phyloP scores from a whole-genome alignment of 2,888 invertebrate species.

The Endotricha flammealis region DNA sequence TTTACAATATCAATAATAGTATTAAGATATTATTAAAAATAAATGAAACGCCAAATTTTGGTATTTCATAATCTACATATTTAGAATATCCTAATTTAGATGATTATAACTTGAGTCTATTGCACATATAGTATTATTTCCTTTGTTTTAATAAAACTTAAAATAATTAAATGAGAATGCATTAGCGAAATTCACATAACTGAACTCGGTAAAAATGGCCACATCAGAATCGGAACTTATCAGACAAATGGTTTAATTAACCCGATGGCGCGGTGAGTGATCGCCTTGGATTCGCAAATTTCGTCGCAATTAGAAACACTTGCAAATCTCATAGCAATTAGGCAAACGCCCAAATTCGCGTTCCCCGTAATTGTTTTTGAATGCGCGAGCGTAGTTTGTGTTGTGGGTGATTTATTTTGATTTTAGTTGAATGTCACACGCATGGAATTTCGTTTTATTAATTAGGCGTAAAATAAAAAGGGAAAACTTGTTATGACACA shows the following conservation, averaged over 20 bases:
- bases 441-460: slow-evolving; percentile 1
- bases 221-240: slow-evolving; percentile 52
- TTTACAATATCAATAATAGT: too few species aligned
- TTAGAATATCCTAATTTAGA: too few species aligned
- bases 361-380: slow-evolving; percentile 74
- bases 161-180: too few species aligned
- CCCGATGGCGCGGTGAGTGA: slow-evolving; percentile 73
- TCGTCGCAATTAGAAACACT: slow-evolving; percentile 73
- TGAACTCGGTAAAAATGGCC: slow-evolving; percentile 37
- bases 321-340: slow-evolving; percentile 78
- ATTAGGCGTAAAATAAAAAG: too few species aligned
- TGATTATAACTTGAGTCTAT: too few species aligned
- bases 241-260: slow-evolving; percentile 77
- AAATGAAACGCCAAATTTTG: too few species aligned
- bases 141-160: too few species aligned
- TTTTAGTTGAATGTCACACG: slow-evolving; percentile 26
- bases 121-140: too few species aligned
- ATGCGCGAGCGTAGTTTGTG: slow-evolving; percentile 61
- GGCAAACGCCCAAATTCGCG: slow-evolving; percentile 72
- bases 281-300: slow-evolving; percentile 68
- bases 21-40: too few species aligned
- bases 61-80: too few species aligned
- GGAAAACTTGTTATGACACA: too few species aligned
- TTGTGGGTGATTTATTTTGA: slow-evolving; percentile 61
- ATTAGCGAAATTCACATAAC: slow-evolving; percentile 18